phyloP scores from a whole-genome alignment of 2,113 vertebrate species.

The Alaudala cheleensis region DNA sequence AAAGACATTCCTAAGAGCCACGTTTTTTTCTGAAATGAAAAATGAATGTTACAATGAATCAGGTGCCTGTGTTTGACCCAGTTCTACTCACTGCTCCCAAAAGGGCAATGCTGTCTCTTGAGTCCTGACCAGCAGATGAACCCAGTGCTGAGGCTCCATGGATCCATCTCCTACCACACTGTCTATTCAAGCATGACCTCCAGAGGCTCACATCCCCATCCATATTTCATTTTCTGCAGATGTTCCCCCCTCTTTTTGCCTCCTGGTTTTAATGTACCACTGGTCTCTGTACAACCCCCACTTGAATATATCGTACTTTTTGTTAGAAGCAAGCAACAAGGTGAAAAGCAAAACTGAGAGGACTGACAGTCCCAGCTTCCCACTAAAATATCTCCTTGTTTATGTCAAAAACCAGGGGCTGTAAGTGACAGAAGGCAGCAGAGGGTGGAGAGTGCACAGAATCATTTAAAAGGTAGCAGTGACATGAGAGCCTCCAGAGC shows the following conservation, averaged over 20 bases:
- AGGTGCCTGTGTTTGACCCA: background rate
- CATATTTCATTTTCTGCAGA: slow-evolving; percentile 46
- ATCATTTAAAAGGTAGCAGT: background rate
- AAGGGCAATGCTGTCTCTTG: background rate
- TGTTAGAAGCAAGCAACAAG: slow-evolving; percentile 2
- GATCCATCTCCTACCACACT: background rate
- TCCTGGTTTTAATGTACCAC: background rate
- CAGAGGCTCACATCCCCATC: background rate
- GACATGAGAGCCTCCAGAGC: background rate
- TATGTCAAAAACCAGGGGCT: slow-evolving; percentile 1
- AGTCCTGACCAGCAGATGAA: slow-evolving; percentile 39
- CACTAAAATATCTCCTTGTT: background rate
- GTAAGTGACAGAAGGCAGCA: slow-evolving; percentile 7
- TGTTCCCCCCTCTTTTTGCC: background rate
- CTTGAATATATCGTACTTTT: background rate
- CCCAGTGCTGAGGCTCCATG: background rate
- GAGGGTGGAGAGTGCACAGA: background rate
- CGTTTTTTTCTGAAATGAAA: background rate
- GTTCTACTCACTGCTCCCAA: background rate
- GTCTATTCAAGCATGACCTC: background rate
- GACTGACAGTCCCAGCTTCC: slow-evolving; percentile 19
- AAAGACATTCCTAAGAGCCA: background rate
- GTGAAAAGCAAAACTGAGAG: slow-evolving; percentile 25
- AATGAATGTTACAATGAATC: background rate
- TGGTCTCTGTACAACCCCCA: background rate